These are phyloP conservation scores for Latheticus oryzae DNA, from an alignment of 2,888 invertebrate genomes.

Conservation along the genomic window DNA sequence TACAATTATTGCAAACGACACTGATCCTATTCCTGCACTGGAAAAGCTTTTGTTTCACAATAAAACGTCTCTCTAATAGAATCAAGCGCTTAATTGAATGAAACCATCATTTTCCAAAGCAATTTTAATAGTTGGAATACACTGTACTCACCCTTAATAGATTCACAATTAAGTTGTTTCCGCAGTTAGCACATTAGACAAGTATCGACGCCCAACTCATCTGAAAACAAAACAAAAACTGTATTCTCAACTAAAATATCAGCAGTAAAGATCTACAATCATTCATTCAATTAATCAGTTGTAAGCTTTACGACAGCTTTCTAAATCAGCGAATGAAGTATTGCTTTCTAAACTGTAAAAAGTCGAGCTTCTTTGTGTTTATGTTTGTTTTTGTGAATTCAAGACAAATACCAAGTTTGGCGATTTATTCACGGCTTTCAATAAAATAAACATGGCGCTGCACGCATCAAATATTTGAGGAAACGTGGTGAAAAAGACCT, in stretches of 20 bases:
- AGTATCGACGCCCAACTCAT: slow-evolving; percentile 2
- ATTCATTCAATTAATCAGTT: too few species aligned
- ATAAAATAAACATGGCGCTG: slow-evolving; percentile 48
- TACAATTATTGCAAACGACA: background rate
- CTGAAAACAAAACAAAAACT: background rate
- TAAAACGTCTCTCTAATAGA: slow-evolving; percentile 12
- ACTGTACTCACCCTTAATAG: slow-evolving; percentile 23
- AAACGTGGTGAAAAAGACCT: slow-evolving; percentile 44
- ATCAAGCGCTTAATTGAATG: slow-evolving; percentile 13
- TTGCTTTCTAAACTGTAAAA: slow-evolving; percentile 12
- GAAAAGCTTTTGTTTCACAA: slow-evolving; percentile 14
- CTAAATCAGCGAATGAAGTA: slow-evolving; percentile 32
- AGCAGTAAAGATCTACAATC: too few species aligned
- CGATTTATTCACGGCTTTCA: slow-evolving; percentile 46
- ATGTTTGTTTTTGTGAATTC: slow-evolving; percentile 38
- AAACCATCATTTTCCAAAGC: slow-evolving; percentile 20
- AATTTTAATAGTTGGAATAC: slow-evolving; percentile 13
- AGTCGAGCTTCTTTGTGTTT: slow-evolving; percentile 23
- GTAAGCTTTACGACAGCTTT: slow-evolving; percentile 24
- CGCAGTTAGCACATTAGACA: background rate
- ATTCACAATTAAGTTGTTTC: slow-evolving; percentile 5
- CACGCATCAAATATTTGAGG: slow-evolving; percentile 47
- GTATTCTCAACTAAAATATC: too few species aligned
- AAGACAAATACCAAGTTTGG: slow-evolving; percentile 45
- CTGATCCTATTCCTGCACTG: slow-evolving; percentile 1